Evolutionary conservation across 2,797 vertebrate genomes (phyloP).

Genomic region (Lates japonicus): DNA sequence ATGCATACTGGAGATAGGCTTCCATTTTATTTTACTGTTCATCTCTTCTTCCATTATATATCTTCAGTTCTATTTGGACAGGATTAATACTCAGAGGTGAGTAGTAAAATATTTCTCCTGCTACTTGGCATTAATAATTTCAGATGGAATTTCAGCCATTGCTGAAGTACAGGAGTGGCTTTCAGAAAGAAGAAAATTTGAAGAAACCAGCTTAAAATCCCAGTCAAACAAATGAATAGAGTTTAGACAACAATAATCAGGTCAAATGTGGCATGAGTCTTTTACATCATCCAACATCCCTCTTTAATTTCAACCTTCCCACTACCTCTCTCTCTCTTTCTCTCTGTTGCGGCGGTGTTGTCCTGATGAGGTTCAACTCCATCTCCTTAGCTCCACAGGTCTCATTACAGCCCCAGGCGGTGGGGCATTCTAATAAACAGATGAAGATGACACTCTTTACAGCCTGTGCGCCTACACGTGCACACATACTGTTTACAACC

Average conservation of each 20-base stretch:
- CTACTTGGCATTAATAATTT: conserved; percentile 64
- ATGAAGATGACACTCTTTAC: conserved; percentile 66
- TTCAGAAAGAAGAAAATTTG: conserved; percentile 5
- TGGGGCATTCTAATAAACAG: conserved; percentile 77
- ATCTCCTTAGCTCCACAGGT: conserved; percentile 71
- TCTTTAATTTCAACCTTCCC: conserved; percentile 4
- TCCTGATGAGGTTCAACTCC: conserved; percentile 72
- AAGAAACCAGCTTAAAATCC: conserved; percentile 9
- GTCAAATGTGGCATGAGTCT: neutral
- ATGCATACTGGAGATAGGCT: conserved; percentile 23
- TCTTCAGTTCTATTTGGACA: conserved; percentile 65
- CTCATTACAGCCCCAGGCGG: conserved; percentile 78
- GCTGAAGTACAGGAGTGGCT: conserved; percentile 20
- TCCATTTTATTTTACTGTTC: conserved; percentile 61
- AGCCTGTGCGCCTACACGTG: conserved; percentile 32
- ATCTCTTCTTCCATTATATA: conserved; percentile 54
- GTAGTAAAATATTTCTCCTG: conserved; percentile 66
- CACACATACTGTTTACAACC: conserved; percentile 61
- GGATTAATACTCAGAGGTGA: conserved; percentile 69
- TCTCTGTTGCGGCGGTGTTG: conserved; percentile 23
- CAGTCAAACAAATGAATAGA: conserved; percentile 17
- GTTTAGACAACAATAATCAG: conserved; percentile 8
- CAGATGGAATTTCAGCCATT: conserved; percentile 43
- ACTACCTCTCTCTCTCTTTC: neutral
- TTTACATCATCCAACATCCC: neutral